A percentile compares a stretch with the other conserved stretches of the same genome.
phyloP scores from a whole-genome alignment of 2,113 vertebrate species.

The Perognathus longimembris region DNA sequence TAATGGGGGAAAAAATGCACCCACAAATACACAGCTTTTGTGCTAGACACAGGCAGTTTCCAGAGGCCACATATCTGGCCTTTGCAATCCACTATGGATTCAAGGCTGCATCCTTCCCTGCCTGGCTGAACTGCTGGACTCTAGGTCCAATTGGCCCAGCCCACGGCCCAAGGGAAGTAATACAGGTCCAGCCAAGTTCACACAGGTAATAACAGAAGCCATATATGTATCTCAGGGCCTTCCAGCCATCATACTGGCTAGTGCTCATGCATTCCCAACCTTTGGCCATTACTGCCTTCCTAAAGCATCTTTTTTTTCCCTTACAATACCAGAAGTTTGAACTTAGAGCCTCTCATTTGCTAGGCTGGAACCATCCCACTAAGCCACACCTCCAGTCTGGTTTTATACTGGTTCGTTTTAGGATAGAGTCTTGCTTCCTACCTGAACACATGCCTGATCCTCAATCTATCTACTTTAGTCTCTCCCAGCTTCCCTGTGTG shows the following conservation, averaged over 20 bases:
- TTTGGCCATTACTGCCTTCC: slow-evolving; percentile 13
- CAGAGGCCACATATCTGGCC: background rate
- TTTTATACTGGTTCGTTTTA: too few species aligned
- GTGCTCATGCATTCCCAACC: background rate
- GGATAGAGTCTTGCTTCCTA: too few species aligned
- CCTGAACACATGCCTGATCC: too few species aligned
- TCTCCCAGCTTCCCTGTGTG: too few species aligned
- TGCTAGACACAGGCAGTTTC: background rate
- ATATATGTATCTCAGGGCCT: background rate
- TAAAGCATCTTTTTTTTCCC: background rate
- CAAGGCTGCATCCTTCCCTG: background rate
- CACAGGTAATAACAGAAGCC: background rate
- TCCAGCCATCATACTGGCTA: background rate
- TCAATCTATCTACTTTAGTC: too few species aligned
- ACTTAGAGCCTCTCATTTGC: too few species aligned
- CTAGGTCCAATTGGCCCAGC: background rate
- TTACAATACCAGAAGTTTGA: too few species aligned
- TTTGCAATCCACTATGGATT: background rate
- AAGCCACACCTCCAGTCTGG: too few species aligned
- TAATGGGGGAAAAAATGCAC: background rate
- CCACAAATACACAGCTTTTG: background rate
- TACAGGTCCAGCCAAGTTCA: background rate
- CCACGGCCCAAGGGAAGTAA: background rate
- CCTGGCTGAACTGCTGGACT: background rate
- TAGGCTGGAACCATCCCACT: too few species aligned